These are phyloP conservation scores for Boloria selene DNA, from an alignment of 2,888 invertebrate genomes.

Conservation along the genomic window DNA sequence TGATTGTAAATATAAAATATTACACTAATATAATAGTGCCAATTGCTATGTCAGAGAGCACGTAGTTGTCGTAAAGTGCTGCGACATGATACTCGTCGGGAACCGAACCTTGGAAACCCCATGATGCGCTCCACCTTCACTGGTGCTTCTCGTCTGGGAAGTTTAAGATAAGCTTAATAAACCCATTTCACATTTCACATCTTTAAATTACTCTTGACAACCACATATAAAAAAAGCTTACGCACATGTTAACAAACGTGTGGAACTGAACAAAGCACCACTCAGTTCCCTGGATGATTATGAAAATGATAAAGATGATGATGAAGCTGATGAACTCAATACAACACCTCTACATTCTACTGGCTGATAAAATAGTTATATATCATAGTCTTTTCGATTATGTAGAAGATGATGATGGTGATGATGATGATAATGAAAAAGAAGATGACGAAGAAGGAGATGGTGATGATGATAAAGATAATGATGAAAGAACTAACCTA, in stretches of 20 bases:
- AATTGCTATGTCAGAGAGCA: conserved; percentile 26
- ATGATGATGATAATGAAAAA: no score
- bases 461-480: no score
- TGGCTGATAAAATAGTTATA: no score
- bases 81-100: conserved; percentile 96
- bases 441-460: no score
- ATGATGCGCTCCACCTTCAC: conserved; percentile 90
- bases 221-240: neutral
- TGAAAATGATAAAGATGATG: no score
- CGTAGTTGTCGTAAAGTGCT: conserved; percentile 96
- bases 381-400: no score
- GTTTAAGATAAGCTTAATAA: neutral
- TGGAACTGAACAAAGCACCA: conserved; percentile 99
- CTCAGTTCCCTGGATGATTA: conserved; percentile 91
- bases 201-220: no score
- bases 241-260: conserved; percentile 74
- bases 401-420: no score
- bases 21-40: neutral
- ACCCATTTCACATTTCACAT: no score
- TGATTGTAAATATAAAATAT: neutral
- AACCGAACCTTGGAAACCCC: conserved; percentile 92
- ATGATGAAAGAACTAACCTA: conserved; percentile 78
- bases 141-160: conserved; percentile 78
- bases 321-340: no score
- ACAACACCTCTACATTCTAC: no score